A percentile compares a stretch with the other conserved stretches of the same genome.
Evolutionary conservation across 2,113 vertebrate species (phyloP).

Genomic region (Pelodiscus sinensis): DNA sequence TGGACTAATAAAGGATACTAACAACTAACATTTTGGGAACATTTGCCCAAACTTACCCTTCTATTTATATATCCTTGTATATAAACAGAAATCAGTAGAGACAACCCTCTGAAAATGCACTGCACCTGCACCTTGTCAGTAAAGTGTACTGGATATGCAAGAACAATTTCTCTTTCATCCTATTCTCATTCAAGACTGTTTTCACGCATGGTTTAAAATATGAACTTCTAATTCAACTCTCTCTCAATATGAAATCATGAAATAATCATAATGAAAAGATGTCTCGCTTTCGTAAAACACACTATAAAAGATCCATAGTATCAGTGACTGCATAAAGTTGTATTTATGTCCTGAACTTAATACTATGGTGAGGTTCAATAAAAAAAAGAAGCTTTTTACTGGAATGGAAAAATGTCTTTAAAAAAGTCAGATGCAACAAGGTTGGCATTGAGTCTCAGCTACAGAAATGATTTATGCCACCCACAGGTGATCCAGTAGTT

Average conservation of each 20-base stretch:
- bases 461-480: not conserved
- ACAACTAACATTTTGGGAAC: not conserved
- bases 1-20: not conserved
- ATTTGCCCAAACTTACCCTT: not conserved
- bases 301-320: not conserved
- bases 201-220: not conserved
- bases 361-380: not conserved
- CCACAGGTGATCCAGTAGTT: not conserved
- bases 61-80: not conserved
- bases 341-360: slow-evolving; percentile 20
- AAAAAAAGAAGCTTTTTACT: slow-evolving; percentile 7
- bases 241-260: slow-evolving; percentile 7
- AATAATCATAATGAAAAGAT: slow-evolving; percentile 27
- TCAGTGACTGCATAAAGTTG: not conserved
- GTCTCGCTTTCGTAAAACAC: not conserved
- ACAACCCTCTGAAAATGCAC: not conserved
- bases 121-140: not conserved
- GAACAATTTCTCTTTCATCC: not conserved
- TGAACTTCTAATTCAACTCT: not conserved
- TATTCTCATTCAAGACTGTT: not conserved
- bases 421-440: not conserved
- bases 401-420: slow-evolving; percentile 8
- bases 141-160: not conserved
- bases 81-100: not conserved
- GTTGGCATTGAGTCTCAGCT: slow-evolving; percentile 13